Evolutionary conservation across 2,888 invertebrate species (phyloP), one percentile per base, ranked within the genome.

Genomic region (Harpalus rufipes): DNA sequence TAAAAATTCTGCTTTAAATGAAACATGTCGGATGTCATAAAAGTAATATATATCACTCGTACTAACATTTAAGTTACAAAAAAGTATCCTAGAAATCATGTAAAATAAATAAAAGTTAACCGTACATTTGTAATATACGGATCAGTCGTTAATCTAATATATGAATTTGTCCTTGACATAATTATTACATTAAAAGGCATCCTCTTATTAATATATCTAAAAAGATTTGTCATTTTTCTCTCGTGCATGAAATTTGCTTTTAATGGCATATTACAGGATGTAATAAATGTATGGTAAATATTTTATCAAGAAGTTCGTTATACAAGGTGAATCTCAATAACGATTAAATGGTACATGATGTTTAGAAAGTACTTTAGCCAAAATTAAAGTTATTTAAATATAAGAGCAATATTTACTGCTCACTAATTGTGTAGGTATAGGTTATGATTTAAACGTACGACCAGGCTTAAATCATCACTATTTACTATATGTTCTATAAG

Each of bases 21-120:
- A 18, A 74, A 5, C 72, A 74, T 74, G 72, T 74, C 21, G 21
- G 72, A 18, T 44, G 72, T 74, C 72, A 74, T 74, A 74, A 74
- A 44, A 18, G 7, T 18, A 74, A 74, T 74, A 51, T 74, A 74
- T 68, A 39, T 68, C 39, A 14, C 39, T 32, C 5, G 21, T 63
- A 63, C 5, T 25, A 25, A 25, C 25, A 12, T 14, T 68, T 39
- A 12, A 68, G 32, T 74, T 74, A 16, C 68, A 68, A 14, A 8
- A 6, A 39, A 1, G 14, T 68, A 39, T 16, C 7, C n/a, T n/a
- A 39, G 68, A 68, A 68, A 39, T 44, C 72, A 44, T 44, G 72
- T 74, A 44, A 74, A 0, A 41, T 10, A 6, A 14, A 74, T 74
- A 44, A 74, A 74, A 74, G 18, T 2, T 44, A 74, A 74, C 72